Base-by-base conservation (phyloP, 1,140 invertebrate genomes). In the Drosophila tani region DNA sequence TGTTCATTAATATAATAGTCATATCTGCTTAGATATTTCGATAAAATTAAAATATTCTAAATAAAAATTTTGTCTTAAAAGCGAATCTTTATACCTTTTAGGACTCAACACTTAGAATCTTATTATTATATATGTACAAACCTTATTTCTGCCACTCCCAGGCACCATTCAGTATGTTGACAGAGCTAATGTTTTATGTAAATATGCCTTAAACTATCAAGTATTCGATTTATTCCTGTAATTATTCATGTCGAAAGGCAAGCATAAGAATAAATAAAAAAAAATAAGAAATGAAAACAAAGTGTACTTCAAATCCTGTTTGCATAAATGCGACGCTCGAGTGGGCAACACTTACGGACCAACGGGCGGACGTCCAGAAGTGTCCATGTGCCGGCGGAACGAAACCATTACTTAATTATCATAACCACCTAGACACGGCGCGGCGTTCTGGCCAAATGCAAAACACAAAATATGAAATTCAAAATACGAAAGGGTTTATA, bases 331-430 rank as follows among this genome's bases (percentile, higher is more conserved):
- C 63, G 49, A 81, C 84, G 84, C 60, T 90, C 85, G 81, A 88
- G 85, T 79, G 84, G 68, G 66, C 85, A 81, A 75, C 81, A 88
- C 78, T 88, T 90, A 84, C 65, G 85, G 74, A 70, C 73, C 17
- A 19, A 2, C 19, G 14, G 3, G 75, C 74, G 82, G 50, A 60
- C 45, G 58, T 51, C 62, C 62, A 40, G 50, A 66, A 17, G 60
- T 46, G 76, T 55, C 46, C 59, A 57, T 65, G 50, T 74, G 68
- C 49, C 60, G 66, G 51, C 46, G 81, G 51, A 79, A 65, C 62
- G 69, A 58, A 85, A 62, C 82, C 85, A 88, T 88, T 88, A 88
- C 85, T 90, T 88, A 88, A 88, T 88, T 88, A 88, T 88, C 74
- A 82, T 82, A 88, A 82, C 85, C 78, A 77, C 45, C 38, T 58